Evolutionary conservation across 2,888 invertebrate species (phyloP).

Genomic region (Nomada fabriciana): DNA sequence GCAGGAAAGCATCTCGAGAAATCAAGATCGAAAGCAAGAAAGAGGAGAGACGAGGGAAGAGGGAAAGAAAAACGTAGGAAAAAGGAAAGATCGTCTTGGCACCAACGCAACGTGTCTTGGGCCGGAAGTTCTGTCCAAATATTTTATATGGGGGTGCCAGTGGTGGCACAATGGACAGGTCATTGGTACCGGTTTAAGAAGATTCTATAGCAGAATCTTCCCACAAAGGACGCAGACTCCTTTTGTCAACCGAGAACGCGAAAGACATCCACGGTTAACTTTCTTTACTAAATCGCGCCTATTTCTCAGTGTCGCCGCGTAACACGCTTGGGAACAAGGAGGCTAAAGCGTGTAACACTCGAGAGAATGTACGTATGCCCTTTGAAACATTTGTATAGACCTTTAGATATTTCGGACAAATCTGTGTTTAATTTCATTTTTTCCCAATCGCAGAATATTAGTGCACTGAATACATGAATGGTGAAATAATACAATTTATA

Average conservation of each 20-base stretch:
- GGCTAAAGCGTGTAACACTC: background rate
- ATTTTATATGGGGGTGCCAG: constrained; percentile 56
- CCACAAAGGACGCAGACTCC: constrained; percentile 43
- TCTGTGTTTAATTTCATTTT: background rate
- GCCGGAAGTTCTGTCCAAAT: constrained; percentile 69
- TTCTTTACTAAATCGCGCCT: constrained; percentile 35
- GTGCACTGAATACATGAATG: too few relatives aligned
- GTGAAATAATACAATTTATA: too few relatives aligned
- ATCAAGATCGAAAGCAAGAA: constrained; percentile 30
- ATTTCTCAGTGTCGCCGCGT: background rate
- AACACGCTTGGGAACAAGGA: background rate
- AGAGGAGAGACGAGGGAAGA: background rate
- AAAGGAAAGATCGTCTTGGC: constrained; percentile 42
- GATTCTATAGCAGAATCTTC: constrained; percentile 52
- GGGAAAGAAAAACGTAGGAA: background rate
- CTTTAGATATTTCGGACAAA: background rate
- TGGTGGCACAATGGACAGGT: constrained; percentile 61
- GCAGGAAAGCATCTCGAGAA: constrained; percentile 11
- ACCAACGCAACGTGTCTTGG: constrained; percentile 36
- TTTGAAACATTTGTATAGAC: background rate
- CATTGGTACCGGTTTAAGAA: constrained; percentile 57
- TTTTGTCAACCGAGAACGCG: constrained; percentile 37
- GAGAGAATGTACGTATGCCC: background rate
- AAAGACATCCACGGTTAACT: constrained; percentile 34
- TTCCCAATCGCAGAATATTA: too few relatives aligned